A percentile compares a stretch with the other conserved stretches of the same genome.
Conservation (phyloP, 2,888 invertebrate genomes). For the Nomada fucata region DNA sequence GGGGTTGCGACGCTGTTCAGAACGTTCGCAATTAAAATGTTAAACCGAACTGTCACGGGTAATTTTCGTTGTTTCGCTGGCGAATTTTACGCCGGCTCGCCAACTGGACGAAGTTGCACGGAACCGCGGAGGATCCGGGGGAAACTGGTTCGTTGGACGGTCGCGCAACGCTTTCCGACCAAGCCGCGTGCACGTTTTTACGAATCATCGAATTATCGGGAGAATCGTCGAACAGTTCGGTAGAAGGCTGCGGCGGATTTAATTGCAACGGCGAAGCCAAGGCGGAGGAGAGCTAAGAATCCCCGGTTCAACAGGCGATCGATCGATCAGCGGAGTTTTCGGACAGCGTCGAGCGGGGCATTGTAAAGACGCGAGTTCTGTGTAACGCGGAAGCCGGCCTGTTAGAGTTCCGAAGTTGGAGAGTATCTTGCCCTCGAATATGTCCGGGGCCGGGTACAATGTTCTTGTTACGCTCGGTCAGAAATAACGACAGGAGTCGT, state of each 20-base stretch:
- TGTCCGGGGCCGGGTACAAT: slow-evolving; percentile 33
- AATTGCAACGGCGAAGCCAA: slow-evolving; percentile 5
- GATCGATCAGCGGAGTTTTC: slow-evolving; percentile 41
- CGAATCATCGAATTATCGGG: not conserved
- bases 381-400: slow-evolving; percentile 30
- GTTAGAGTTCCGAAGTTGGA: slow-evolving; percentile 53
- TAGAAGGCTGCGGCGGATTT: slow-evolving; percentile 3
- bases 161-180: not conserved
- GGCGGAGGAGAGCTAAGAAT: slow-evolving; percentile 5
- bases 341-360: slow-evolving; percentile 11
- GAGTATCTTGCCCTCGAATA: slow-evolving; percentile 58
- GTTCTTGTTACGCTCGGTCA: slow-evolving; percentile 58
- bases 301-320: not conserved
- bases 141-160: not conserved
- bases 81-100: slow-evolving; percentile 32
- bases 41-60: slow-evolving; percentile 74
- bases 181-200: not conserved
- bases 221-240: not conserved
- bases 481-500: slow-evolving; percentile 61
- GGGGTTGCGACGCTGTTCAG: slow-evolving; percentile 35
- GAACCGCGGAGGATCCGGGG: not conserved
- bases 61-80: slow-evolving; percentile 67
- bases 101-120: slow-evolving; percentile 19
- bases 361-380: slow-evolving; percentile 38
- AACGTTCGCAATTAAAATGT: slow-evolving; percentile 81